These are phyloP conservation scores for Eledona agricola DNA, from an alignment of 2,888 invertebrate species.

Conservation along the genomic window DNA sequence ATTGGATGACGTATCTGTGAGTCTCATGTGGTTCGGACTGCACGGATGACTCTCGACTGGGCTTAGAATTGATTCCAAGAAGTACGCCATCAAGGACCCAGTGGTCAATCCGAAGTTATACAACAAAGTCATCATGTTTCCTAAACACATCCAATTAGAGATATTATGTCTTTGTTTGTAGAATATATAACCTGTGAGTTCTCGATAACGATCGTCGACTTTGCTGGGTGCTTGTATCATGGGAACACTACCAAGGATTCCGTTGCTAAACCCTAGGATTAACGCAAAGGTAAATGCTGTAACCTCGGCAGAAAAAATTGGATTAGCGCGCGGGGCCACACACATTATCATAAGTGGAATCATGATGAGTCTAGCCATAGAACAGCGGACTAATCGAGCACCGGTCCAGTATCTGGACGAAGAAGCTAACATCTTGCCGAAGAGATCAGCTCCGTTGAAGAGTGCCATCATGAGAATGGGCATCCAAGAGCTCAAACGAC, in stretches of 20 bases:
- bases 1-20: conserved; percentile 34
- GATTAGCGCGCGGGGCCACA: conserved; percentile 78
- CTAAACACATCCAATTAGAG: conserved; percentile 64
- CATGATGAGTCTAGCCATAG: conserved; percentile 75
- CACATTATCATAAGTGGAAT: conserved; percentile 86
- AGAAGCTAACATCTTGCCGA: conserved; percentile 83
- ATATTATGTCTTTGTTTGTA: neutral
- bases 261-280: conserved; percentile 83
- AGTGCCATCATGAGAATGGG: conserved; percentile 89
- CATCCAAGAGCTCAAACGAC: conserved; percentile 87
- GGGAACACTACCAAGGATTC: conserved; percentile 88
- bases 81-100: conserved; percentile 85
- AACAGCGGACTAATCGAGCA: conserved; percentile 78
- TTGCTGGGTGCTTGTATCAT: conserved; percentile 91
- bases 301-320: conserved; percentile 75
- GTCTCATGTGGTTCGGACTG: conserved; percentile 34
- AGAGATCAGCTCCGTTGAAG: conserved; percentile 86
- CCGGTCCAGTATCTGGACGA: conserved; percentile 86
- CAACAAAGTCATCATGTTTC: conserved; percentile 92
- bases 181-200: conserved; percentile 76
- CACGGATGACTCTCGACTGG: conserved; percentile 55
- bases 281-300: conserved; percentile 74
- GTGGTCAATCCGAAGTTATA: conserved; percentile 88
- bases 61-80: conserved; percentile 66
- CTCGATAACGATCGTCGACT: conserved; percentile 85